Evolutionary conservation across 2,113 vertebrate species (phyloP).

Genomic region (Gnathonemus longibarbis): DNA sequence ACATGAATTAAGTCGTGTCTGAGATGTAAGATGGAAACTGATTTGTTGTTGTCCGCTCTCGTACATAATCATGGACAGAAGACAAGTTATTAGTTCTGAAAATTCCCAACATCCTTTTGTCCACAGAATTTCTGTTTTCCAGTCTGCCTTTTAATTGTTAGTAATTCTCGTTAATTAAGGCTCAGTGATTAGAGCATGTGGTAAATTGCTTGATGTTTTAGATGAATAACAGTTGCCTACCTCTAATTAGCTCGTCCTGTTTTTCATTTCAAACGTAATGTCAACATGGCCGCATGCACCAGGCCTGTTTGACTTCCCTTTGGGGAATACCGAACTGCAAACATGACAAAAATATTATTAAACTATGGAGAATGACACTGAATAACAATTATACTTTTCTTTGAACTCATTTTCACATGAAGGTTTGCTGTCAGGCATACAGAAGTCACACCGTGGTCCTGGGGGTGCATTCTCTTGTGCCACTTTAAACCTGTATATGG

Average conservation of each 20-base stretch:
- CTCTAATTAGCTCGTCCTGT: neutral
- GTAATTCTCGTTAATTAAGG: slow-evolving; percentile 5
- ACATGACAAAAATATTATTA: neutral
- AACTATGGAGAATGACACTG: neutral
- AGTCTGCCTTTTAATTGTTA: neutral
- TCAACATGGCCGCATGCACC: neutral
- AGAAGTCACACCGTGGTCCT: neutral
- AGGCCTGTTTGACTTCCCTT: neutral
- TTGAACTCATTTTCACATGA: neutral
- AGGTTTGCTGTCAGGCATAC: neutral
- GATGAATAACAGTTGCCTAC: neutral
- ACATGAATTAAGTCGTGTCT: neutral
- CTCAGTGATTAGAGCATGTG: neutral
- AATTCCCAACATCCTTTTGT: neutral
- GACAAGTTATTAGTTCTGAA: neutral
- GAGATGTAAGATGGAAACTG: neutral
- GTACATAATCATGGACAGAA: neutral
- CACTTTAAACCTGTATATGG: neutral
- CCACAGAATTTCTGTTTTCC: neutral
- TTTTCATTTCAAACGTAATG: neutral
- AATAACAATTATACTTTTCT: neutral
- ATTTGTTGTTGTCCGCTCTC: neutral
- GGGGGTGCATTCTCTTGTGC: neutral
- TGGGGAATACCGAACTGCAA: neutral
- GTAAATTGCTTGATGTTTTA: slow-evolving; percentile 6